Conservation (phyloP, 2,113 vertebrate genomes). For the Oncorhynchus mykiss region DNA sequence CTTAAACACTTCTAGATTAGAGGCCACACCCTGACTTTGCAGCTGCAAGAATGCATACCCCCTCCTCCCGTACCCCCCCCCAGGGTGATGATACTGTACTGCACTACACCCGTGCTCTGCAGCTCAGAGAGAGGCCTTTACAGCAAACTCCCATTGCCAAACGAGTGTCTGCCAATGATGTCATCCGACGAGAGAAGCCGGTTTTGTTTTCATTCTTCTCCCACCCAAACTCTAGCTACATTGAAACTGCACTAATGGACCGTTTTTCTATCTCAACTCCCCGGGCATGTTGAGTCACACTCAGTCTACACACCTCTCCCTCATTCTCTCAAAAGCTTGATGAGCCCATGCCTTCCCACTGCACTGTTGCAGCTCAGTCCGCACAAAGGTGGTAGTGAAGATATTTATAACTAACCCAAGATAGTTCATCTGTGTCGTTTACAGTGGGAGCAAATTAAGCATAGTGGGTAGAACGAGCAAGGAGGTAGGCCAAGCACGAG, state of each 20-base stretch:
- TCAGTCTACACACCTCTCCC: not conserved
- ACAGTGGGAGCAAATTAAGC: too few species aligned
- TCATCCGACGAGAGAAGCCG: constrained; percentile 1
- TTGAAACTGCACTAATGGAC: not conserved
- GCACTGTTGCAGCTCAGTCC: not conserved
- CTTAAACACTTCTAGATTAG: not conserved
- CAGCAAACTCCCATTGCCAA: constrained; percentile 2
- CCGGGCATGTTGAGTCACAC: not conserved
- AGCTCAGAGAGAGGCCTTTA: constrained; percentile 16
- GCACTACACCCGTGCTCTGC: constrained; percentile 4
- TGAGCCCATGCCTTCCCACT: not conserved
- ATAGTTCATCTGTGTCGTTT: too few species aligned
- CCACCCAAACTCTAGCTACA: too few species aligned
- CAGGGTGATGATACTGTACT: constrained; percentile 17
- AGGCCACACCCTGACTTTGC: constrained; percentile 9
- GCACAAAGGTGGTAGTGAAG: not conserved
- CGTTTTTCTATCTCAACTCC: too few species aligned
- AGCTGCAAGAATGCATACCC: constrained; percentile 30
- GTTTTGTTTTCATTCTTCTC: not conserved
- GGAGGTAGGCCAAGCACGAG: too few species aligned
- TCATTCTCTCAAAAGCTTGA: not conserved
- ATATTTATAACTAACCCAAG: too few species aligned
- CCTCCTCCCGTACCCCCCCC: not conserved
- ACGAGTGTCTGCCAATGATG: constrained; percentile 5
- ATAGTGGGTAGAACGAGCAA: too few species aligned